These are phyloP conservation scores for Drosophila teissieri DNA, from an alignment of 1,140 invertebrate species.

Conservation along the genomic window DNA sequence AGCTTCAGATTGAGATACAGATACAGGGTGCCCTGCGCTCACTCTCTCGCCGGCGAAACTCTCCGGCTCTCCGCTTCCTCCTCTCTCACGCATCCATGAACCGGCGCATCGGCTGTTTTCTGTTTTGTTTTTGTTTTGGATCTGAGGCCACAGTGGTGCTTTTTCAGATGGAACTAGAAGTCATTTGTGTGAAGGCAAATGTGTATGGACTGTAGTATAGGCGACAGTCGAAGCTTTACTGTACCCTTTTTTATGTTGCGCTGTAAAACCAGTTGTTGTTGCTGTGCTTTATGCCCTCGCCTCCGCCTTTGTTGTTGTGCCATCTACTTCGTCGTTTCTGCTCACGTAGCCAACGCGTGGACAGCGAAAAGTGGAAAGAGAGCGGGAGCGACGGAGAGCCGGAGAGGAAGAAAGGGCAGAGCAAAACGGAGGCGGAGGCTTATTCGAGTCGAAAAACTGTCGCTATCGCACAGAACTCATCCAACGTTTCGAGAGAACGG, in stretches of 20 bases:
- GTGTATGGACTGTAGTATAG: too few species aligned
- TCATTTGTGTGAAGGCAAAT: not conserved
- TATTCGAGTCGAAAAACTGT: slow-evolving; percentile 45
- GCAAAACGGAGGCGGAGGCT: slow-evolving; percentile 29
- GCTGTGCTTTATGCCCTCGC: slow-evolving; percentile 27
- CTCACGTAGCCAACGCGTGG: slow-evolving; percentile 78
- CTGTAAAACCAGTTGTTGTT: slow-evolving; percentile 73
- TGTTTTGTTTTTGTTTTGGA: slow-evolving; percentile 75
- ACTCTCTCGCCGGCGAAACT: slow-evolving; percentile 33
- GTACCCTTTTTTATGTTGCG: slow-evolving; percentile 45
- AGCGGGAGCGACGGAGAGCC: slow-evolving; percentile 6
- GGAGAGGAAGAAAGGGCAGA: slow-evolving; percentile 6
- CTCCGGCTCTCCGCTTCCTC: slow-evolving; percentile 7
- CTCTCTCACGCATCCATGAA: slow-evolving; percentile 38
- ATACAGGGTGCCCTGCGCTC: slow-evolving; percentile 65
- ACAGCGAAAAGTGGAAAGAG: slow-evolving; percentile 33
- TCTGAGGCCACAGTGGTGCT: slow-evolving; percentile 13
- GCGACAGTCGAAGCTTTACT: slow-evolving; percentile 3
- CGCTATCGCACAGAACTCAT: slow-evolving; percentile 61
- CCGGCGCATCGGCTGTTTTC: slow-evolving; percentile 72
- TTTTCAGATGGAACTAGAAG: not conserved
- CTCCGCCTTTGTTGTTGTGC: slow-evolving; percentile 44
- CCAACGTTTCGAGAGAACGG: slow-evolving; percentile 70
- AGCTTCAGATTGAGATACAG: not conserved
- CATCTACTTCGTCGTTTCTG: slow-evolving; percentile 64